Conservation (phyloP, 2,888 invertebrate genomes). For the Cyclophora punctaria region DNA sequence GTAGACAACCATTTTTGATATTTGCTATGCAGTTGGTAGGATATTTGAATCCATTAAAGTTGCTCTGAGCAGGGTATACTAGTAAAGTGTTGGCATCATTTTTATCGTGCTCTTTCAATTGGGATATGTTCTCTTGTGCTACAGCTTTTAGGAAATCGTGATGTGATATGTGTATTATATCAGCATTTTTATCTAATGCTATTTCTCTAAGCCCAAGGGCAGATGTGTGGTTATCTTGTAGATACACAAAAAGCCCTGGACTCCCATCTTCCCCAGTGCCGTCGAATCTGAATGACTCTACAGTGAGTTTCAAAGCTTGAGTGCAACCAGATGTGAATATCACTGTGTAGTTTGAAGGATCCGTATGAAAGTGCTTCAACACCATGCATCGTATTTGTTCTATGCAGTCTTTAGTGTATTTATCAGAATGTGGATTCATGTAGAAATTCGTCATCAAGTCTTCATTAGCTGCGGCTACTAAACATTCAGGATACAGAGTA, state of each 20-base stretch:
- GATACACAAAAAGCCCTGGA: slow-evolving; percentile 82
- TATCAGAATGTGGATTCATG: slow-evolving; percentile 94
- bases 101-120: slow-evolving; percentile 27
- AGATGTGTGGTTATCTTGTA: slow-evolving; percentile 96
- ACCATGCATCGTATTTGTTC: slow-evolving; percentile 90
- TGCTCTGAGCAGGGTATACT: slow-evolving; percentile 93
- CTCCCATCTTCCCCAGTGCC: slow-evolving; percentile 31
- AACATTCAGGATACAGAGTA: slow-evolving; percentile 84
- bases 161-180: slow-evolving; percentile 74
- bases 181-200: slow-evolving; percentile 72
- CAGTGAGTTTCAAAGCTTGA: slow-evolving; percentile 86
- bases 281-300: slow-evolving; percentile 84
- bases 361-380: slow-evolving; percentile 89
- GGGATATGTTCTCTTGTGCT: slow-evolving; percentile 15
- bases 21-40: slow-evolving; percentile 82
- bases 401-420: slow-evolving; percentile 86
- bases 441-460: slow-evolving; percentile 84
- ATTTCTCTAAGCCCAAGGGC: slow-evolving; percentile 93
- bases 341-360: slow-evolving; percentile 85
- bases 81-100: slow-evolving; percentile 75
- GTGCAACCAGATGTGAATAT: slow-evolving; percentile 98
- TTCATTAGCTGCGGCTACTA: slow-evolving; percentile 78
- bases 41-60: slow-evolving; percentile 95
- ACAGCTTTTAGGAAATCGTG: slow-evolving; percentile 69
- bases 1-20: slow-evolving; percentile 76